Base-by-base conservation (phyloP, 2,888 invertebrate genomes). In the Cenopis cana region DNA sequence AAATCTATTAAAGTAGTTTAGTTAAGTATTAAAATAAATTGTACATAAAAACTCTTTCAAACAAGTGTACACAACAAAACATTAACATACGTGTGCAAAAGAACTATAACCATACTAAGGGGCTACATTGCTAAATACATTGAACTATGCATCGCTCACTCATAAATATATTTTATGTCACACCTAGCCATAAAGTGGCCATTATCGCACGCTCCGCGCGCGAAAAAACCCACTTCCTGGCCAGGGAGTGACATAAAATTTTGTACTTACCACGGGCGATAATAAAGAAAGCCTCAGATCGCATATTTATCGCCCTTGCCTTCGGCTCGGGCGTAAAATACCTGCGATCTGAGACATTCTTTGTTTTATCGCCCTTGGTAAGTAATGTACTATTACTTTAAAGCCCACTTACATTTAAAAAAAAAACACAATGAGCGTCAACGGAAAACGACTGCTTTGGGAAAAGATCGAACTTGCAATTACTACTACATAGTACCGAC, bases 51-150 rank as follows among this genome's bases (percentile, higher is more conserved):
- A 54, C 41, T 59, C 64, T 41, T 60, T 49, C 60, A 66, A 70
- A 71, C 70, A 55, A 38, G 70, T 66, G 66, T 70, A 64, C 55
- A 69, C 69, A 66, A 66, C 66, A 69, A 64, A 66, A 66, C 66
- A 66, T 33, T 66, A 60, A 71, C 49, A 71, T 36, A 70, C 46
- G 49, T 61, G 49, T 61, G 60, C 66, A 55, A 54, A 70, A 46
- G 68, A 59, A 65, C 59, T 60, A 60, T 61, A 56, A 61, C 20
- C 55, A 50, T 55, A 50, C 41, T 20, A 18, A 24, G 18, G 56
- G 55, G 71, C 38, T n/a, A n/a, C n/a, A n/a, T n/a, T n/a, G n/a
- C n/a, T 61, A 68, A 65, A 62, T 52, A 61, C 57, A 54, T 72
- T 59, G 46, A 64, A 72, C 57, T 68, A 72, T 57, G 11, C 52